phyloP scores from a whole-genome alignment of 2,113 vertebrate species.

The Myiozetetes cayanensis region DNA sequence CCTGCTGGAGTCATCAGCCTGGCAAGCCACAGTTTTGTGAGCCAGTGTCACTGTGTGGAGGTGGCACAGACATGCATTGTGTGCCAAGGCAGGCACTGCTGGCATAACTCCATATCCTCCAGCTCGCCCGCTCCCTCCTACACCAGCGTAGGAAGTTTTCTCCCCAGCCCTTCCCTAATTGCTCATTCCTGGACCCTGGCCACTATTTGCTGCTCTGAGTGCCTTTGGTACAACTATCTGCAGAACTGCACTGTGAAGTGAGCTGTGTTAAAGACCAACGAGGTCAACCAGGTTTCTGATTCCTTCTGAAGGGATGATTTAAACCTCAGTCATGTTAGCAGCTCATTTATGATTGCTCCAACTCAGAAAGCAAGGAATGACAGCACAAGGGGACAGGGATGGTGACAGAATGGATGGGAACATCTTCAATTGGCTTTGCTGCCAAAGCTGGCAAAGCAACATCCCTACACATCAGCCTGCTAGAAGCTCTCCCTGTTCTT shows the following conservation, averaged over 20 bases:
- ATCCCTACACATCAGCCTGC: neutral
- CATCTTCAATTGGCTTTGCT: neutral
- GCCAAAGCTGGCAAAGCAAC: neutral
- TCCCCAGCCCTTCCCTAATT: neutral
- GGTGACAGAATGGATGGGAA: neutral
- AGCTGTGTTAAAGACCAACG: neutral
- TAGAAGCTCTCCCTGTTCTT: neutral
- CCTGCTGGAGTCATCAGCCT: neutral
- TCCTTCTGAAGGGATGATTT: neutral
- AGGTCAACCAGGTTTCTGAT: neutral
- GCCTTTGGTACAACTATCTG: neutral
- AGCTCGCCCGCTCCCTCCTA: accelerated
- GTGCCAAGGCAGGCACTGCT: neutral
- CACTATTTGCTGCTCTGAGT: neutral
- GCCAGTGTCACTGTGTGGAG: neutral
- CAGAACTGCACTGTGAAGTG: neutral
- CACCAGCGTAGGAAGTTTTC: accelerated
- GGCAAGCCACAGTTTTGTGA: neutral
- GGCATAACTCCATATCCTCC: neutral
- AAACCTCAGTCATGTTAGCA: neutral
- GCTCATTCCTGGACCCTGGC: neutral
- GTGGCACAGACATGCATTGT: neutral
- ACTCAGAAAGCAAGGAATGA: neutral
- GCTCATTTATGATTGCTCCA: neutral
- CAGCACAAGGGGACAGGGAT: neutral